Evolutionary conservation across 37 sponge, comb jelly and placozoan species (phyloP), one percentile per base, ranked within the genome.

Genomic region (Hexactinellida sp.): DNA sequence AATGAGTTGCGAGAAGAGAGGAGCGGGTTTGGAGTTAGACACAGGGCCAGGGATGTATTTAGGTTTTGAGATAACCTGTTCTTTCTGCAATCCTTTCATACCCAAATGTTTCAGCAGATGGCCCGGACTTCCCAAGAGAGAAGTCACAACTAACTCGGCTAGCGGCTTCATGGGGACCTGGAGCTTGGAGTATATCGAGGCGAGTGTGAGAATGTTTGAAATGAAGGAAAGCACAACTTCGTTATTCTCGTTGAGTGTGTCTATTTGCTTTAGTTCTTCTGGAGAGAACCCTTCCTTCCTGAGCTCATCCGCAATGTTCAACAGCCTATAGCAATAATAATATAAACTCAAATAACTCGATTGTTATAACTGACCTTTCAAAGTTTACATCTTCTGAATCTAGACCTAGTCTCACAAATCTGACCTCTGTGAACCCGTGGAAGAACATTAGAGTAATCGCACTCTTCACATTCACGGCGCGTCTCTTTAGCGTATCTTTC

Each of bases 211-310:
- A 25, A 23, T n/a, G 34, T 63, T 63, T n/a, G 76, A 5, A n/a
- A 25, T 10, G 5, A 63, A n/a, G 3, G 76, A 63, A 7, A 63
- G 76, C 3, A n/a, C 76, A 7, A 63, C 28, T n/a, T 63, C 30
- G 34, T 63, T 63, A 3, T 63, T n/a, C 5, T 63, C 76, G 3
- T 7, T 7, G 3, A n/a, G 3, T n/a, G 19, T 63, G 76, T 63
- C 30, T 10, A 63, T 63, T 3, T 21, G 21, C 13, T 5, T 23
- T 63, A 21, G 76, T n/a, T 63, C 76, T 23, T 63, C 76, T 63
- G 76, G 76, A 25, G 76, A 63, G 76, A 63, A 63, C 13, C 76
- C 76, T 63, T 63, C 76, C 76, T 63, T 63, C 76, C 76, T 63
- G 3, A 63, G 25, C 34, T 63, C 76, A 63, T 63, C 76, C 13